phyloP scores from a whole-genome alignment of 2,888 invertebrate genomes.

The Nymphalis c-album region DNA sequence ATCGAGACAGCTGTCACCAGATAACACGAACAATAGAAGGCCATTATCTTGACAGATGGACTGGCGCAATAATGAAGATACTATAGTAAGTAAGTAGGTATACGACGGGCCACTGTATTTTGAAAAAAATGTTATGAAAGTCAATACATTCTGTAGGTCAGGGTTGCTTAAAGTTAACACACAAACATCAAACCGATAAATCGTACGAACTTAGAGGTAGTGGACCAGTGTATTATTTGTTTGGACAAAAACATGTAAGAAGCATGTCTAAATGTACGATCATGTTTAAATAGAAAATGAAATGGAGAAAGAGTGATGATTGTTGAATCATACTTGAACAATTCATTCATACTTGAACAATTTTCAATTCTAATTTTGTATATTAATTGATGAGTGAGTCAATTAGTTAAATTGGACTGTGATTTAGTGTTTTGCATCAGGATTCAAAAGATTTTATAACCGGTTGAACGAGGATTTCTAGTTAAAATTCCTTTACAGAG shows the following conservation, averaged over 20 bases:
- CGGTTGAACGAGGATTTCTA: not conserved
- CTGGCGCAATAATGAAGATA: conserved; percentile 32
- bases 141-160: not conserved
- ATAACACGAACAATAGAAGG: conserved; percentile 55
- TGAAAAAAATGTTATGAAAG: not conserved
- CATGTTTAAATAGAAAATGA: too few relatives aligned
- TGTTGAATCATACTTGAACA: too few relatives aligned
- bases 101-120: not conserved
- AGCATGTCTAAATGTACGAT: too few relatives aligned
- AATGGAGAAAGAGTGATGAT: too few relatives aligned
- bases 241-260: too few relatives aligned
- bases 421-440: too few relatives aligned
- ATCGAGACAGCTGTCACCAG: conserved; percentile 66
- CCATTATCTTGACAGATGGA: conserved; percentile 44
- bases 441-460: not conserved
- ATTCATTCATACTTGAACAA: too few relatives aligned
- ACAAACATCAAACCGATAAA: not conserved
- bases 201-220: not conserved
- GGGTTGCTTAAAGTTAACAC: not conserved
- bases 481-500: not conserved
- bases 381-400: too few relatives aligned
- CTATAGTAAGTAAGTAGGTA: not conserved
- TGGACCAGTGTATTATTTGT: too few relatives aligned
- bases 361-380: too few relatives aligned
- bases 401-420: too few relatives aligned